A percentile compares a stretch with the other conserved stretches of the same genome.
Evolutionary conservation across 2,113 vertebrate species (phyloP).

Genomic region (Phyllopteryx taeniolatus): DNA sequence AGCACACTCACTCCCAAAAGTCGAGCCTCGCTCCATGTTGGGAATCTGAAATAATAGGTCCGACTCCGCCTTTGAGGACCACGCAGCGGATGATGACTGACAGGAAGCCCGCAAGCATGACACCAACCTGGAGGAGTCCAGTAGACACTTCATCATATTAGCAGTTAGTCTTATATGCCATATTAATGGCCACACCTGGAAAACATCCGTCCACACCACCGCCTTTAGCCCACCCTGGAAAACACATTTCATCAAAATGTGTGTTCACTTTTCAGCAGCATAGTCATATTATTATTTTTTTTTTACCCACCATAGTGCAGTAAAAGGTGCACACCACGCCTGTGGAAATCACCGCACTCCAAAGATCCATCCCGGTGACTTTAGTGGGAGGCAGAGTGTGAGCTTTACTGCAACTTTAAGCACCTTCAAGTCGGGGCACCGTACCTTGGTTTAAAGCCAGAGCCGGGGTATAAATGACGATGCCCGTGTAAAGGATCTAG

Average conservation of each 20-base stretch:
- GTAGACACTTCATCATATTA: background rate
- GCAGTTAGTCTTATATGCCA: background rate
- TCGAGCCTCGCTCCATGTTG: slow-evolving; percentile 82
- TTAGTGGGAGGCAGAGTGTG: slow-evolving; percentile 30
- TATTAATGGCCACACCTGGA: slow-evolving; percentile 67
- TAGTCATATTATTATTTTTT: background rate
- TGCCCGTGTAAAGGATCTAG: slow-evolving; percentile 90
- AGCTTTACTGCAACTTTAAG: slow-evolving; percentile 17
- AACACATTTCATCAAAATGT: slow-evolving; percentile 4
- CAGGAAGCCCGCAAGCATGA: slow-evolving; percentile 85
- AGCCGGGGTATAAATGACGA: slow-evolving; percentile 94
- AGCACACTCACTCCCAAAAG: slow-evolving; percentile 83
- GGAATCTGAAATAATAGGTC: slow-evolving; percentile 75
- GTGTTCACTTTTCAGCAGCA: background rate
- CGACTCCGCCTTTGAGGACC: slow-evolving; percentile 75
- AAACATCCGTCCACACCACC: slow-evolving; percentile 91
- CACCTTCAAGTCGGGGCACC: slow-evolving; percentile 11
- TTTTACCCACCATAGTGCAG: slow-evolving; percentile 82
- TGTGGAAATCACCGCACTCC: slow-evolving; percentile 84
- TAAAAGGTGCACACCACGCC: slow-evolving; percentile 89
- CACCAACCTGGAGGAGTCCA: slow-evolving; percentile 62
- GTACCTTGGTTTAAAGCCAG: slow-evolving; percentile 94
- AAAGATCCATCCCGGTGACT: slow-evolving; percentile 87
- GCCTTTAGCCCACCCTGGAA: slow-evolving; percentile 87
- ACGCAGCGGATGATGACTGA: slow-evolving; percentile 80